phyloP scores from a whole-genome alignment of 2,888 invertebrate genomes.

The Cordilura impudica region DNA sequence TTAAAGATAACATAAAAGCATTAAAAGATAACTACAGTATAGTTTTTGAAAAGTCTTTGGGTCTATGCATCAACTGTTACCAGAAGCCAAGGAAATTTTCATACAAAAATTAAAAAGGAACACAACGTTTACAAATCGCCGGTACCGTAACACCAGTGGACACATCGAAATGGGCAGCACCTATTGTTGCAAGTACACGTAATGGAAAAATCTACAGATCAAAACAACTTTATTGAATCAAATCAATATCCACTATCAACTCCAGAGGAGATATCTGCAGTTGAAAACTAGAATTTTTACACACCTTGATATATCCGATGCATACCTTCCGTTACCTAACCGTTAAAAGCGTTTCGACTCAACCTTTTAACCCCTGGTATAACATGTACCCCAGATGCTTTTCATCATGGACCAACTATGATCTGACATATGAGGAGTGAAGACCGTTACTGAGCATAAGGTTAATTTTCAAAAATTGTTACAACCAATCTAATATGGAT shows the following conservation, averaged over 20 bases:
- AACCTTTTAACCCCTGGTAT: conserved; percentile 58
- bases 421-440: not conserved
- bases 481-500: no score
- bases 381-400: conserved; percentile 62
- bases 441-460: no score
- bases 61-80: conserved; percentile 6
- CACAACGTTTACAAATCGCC: conserved; percentile 42
- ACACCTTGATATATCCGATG: conserved; percentile 62
- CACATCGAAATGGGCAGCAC: conserved; percentile 64
- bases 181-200: conserved; percentile 49
- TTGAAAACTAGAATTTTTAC: conserved; percentile 30
- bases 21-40: not conserved
- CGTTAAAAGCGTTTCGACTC: conserved; percentile 48
- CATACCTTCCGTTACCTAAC: conserved; percentile 62
- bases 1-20: not conserved
- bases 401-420: conserved; percentile 58
- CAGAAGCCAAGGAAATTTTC: conserved; percentile 3
- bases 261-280: not conserved
- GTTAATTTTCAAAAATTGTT: no score
- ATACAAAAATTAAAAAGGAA: conserved; percentile 37
- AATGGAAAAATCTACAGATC: conserved; percentile 60
- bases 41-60: conserved; percentile 6
- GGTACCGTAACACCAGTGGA: conserved; percentile 60
- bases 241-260: conserved; percentile 58
- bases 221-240: conserved; percentile 56